These are phyloP conservation scores for Fundulus diaphanus DNA, from an alignment of 2,797 vertebrate species.

Conservation along the genomic window DNA sequence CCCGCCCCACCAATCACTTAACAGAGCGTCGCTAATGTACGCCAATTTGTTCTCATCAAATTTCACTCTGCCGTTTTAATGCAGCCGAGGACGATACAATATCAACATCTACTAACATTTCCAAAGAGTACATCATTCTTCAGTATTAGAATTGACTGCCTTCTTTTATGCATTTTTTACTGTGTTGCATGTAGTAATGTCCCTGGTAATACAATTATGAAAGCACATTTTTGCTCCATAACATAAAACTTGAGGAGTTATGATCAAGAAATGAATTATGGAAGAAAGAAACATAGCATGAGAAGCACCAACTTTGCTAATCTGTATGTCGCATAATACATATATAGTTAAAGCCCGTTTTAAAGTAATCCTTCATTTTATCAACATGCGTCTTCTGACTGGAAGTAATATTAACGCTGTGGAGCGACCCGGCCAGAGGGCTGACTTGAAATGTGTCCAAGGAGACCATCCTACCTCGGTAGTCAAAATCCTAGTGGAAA, in stretches of 20 bases:
- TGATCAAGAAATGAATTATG: not conserved
- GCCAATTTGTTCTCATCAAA: slow-evolving; percentile 62
- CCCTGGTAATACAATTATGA: not conserved
- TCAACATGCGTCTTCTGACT: not conserved
- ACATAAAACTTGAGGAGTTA: not conserved
- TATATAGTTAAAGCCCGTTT: not conserved
- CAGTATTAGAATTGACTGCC: not conserved
- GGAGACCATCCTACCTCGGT: not conserved
- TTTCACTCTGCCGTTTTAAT: slow-evolving; percentile 52
- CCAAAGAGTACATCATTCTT: not conserved
- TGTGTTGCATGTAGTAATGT: not conserved
- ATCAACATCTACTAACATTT: not conserved
- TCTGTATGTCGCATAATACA: not conserved
- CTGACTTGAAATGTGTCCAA: not conserved
- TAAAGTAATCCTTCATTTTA: not conserved
- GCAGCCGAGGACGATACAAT: slow-evolving; percentile 14
- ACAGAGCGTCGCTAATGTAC: slow-evolving; percentile 65
- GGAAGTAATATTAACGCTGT: not conserved
- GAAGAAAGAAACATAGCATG: not conserved
- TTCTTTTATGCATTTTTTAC: not conserved
- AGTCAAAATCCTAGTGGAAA: not conserved
- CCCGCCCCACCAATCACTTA: slow-evolving; percentile 44
- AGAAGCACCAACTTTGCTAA: not conserved
- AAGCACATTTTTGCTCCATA: not conserved
- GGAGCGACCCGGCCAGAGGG: too few species aligned